Evolutionary conservation across 2,113 vertebrate genomes (phyloP).

Genomic region (Bubalus kerabau): DNA sequence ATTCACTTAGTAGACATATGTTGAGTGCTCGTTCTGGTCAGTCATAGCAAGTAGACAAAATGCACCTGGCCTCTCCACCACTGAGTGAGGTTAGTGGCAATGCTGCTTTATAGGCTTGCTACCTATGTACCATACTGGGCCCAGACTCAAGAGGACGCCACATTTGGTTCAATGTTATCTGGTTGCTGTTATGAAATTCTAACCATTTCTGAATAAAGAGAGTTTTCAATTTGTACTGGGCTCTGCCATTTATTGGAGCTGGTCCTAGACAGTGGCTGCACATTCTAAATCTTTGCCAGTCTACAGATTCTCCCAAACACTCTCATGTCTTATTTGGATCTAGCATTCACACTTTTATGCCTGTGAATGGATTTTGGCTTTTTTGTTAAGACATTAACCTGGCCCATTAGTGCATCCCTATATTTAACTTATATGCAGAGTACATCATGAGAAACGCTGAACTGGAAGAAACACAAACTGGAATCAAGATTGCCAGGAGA

Average conservation of each 20-base stretch:
- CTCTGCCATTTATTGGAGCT: neutral
- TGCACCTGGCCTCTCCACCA: neutral
- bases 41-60: neutral
- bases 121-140: no score
- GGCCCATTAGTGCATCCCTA: constrained; percentile 19
- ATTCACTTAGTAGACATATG: neutral
- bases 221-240: neutral
- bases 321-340: constrained; percentile 15
- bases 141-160: neutral
- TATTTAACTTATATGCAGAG: no score
- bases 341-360: neutral
- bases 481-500: no score
- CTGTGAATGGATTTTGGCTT: constrained; percentile 36
- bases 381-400: constrained; percentile 44
- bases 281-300: neutral
- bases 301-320: neutral
- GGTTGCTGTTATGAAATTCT: neutral
- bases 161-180: neutral
- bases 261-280: neutral
- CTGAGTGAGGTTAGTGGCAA: neutral
- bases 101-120: neutral
- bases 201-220: neutral
- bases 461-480: no score
- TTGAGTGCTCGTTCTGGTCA: neutral
- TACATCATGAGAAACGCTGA: no score